Conservation (phyloP, 2,888 invertebrate species). For the Pheosia gnoma region DNA sequence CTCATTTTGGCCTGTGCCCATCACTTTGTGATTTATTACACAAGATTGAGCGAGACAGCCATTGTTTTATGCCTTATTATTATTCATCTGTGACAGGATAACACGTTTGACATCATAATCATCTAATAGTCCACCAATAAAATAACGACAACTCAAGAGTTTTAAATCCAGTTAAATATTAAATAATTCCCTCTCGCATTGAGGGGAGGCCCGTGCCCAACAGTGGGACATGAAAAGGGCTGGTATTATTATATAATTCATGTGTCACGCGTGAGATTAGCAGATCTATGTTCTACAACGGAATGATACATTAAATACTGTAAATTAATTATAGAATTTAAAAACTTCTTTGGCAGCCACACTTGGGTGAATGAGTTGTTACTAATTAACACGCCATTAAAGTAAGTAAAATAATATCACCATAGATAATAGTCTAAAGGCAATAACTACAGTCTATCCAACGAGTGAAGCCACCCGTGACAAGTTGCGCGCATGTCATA, state of each 20-base stretch:
- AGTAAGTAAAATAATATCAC: too few relatives aligned
- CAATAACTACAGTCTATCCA: too few relatives aligned
- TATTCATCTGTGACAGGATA: background rate
- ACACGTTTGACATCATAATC: background rate
- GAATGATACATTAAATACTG: conserved; percentile 22
- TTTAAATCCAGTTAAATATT: too few relatives aligned
- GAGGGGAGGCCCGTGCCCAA: too few relatives aligned
- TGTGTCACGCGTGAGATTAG: conserved; percentile 6
- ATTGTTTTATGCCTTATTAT: background rate
- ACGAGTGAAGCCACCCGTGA: too few relatives aligned
- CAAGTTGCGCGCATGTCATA: too few relatives aligned
- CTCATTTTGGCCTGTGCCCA: conserved; percentile 9
- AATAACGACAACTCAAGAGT: too few relatives aligned
- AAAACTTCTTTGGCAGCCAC: conserved; percentile 22
- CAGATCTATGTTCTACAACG: conserved; percentile 38
- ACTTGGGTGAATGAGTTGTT: background rate
- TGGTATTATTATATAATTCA: background rate
- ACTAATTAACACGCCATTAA: background rate
- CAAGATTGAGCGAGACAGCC: conserved; percentile 6
- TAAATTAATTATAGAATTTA: conserved; percentile 24
- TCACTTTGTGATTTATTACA: conserved; percentile 14
- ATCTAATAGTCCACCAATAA: too few relatives aligned
- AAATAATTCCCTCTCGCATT: too few relatives aligned
- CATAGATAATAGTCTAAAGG: too few relatives aligned
- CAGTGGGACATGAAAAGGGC: too few relatives aligned